These are phyloP conservation scores for Nothura maculosa DNA, from an alignment of 2,797 vertebrate genomes.

Conservation along the genomic window DNA sequence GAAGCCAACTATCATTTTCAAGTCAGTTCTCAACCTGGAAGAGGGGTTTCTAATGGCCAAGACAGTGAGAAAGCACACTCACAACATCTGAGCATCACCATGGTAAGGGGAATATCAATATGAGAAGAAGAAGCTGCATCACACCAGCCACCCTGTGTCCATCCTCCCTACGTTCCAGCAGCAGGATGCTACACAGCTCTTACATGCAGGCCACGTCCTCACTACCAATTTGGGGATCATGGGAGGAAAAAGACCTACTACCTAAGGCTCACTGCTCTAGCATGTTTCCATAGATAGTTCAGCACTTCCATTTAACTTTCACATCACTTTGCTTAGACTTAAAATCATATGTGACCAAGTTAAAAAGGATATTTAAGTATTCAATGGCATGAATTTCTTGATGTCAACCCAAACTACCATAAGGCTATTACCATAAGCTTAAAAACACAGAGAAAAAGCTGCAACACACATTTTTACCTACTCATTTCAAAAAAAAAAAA, in stretches of 20 bases:
- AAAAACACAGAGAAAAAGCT: rapidly evolving
- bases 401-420: neutral
- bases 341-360: neutral
- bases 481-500: neutral
- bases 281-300: neutral
- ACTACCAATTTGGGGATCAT: neutral
- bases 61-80: neutral
- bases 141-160: rapidly evolving
- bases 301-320: neutral
- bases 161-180: rapidly evolving
- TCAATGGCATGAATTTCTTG: neutral
- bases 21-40: neutral
- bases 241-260: neutral
- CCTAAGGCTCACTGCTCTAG: neutral
- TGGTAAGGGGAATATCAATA: neutral
- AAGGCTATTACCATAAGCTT: neutral
- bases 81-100: neutral
- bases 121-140: neutral
- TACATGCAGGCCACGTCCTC: rapidly evolving
- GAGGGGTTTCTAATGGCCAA: neutral
- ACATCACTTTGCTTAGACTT: neutral
- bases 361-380: neutral
- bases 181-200: neutral
- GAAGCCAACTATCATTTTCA: neutral
- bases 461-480: neutral